phyloP scores from a whole-genome alignment of 35 echinoderm and acorn worm species.

The Apostichopus californicus region DNA sequence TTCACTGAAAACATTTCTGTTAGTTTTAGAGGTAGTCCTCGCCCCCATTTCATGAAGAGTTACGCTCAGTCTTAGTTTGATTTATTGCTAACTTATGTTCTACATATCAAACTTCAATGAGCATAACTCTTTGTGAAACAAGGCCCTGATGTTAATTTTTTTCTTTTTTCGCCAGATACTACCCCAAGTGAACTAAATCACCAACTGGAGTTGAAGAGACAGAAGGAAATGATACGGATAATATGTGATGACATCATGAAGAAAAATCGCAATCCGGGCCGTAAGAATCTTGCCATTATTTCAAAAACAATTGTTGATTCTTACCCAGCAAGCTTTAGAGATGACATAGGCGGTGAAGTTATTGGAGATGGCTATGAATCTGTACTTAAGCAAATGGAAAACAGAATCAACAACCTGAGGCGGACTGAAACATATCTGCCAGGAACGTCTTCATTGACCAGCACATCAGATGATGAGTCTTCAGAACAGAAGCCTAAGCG shows the following conservation, averaged over 20 bases:
- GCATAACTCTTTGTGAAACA: too few species aligned
- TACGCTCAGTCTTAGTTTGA: too few species aligned
- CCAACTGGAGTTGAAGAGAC: not conserved
- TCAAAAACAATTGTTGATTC: not conserved
- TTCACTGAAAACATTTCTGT: too few species aligned
- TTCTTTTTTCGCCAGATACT: too few species aligned
- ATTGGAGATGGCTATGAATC: not conserved
- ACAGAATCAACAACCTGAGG: not conserved
- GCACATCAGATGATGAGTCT: not conserved
- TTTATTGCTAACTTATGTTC: too few species aligned
- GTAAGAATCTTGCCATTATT: not conserved
- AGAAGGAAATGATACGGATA: not conserved
- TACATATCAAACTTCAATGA: too few species aligned
- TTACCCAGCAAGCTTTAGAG: not conserved
- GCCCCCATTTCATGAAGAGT: too few species aligned
- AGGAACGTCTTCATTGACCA: not conserved
- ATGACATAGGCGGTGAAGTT: not conserved
- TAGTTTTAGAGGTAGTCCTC: too few species aligned
- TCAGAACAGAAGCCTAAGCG: not conserved
- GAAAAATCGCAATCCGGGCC: not conserved
- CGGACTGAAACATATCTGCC: not conserved
- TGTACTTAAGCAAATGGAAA: not conserved
- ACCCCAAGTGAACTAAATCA: too few species aligned
- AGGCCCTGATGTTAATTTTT: too few species aligned
- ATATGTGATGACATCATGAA: not conserved